These are phyloP conservation scores for Sepiola atlantica DNA, from an alignment of 2,888 invertebrate genomes.

Conservation along the genomic window DNA sequence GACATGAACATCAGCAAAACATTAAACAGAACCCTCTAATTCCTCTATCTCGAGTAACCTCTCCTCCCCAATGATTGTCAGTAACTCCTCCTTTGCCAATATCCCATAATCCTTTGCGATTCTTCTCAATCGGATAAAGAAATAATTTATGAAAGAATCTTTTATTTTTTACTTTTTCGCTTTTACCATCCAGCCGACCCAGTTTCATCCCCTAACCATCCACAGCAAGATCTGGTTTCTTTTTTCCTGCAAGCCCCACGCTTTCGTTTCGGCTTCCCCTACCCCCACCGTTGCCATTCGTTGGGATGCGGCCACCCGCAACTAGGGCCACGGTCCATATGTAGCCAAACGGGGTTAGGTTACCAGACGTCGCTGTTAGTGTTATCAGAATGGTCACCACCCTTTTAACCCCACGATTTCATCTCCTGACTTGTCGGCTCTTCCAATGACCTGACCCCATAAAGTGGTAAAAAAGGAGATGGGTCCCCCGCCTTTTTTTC, in stretches of 20 bases:
- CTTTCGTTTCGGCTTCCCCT: too few species aligned
- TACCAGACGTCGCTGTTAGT: background rate
- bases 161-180: background rate
- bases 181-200: background rate
- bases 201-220: background rate
- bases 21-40: background rate
- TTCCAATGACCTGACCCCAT: background rate
- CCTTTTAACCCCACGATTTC: background rate
- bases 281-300: background rate
- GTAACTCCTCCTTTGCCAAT: background rate
- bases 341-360: background rate
- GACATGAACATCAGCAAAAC: background rate
- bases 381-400: slow-evolving; percentile 12
- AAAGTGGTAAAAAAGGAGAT: background rate
- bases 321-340: background rate
- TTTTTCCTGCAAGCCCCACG: background rate
- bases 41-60: background rate
- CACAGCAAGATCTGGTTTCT: background rate
- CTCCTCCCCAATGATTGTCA: background rate
- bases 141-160: slow-evolving; percentile 20
- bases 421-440: background rate
- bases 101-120: background rate
- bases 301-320: background rate
- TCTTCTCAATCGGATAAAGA: background rate
- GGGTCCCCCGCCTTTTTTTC: background rate